Evolutionary conservation across 2,797 vertebrate genomes (phyloP).

Genomic region (Oreonectes daqikongensis): DNA sequence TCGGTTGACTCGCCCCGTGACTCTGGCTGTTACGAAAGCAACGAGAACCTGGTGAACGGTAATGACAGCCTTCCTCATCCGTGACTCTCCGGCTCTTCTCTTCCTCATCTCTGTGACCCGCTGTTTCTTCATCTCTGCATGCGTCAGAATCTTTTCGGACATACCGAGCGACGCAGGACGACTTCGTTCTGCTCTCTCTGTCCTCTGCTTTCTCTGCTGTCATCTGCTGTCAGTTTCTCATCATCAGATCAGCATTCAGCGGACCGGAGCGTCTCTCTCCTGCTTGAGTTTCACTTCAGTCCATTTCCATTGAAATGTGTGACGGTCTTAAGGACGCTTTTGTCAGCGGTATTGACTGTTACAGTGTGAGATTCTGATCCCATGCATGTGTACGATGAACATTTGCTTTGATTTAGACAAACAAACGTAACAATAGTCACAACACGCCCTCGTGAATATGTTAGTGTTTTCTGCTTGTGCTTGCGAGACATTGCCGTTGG

Average conservation of each 20-base stretch:
- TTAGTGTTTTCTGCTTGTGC: conserved; percentile 61
- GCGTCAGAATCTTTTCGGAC: conserved; percentile 39
- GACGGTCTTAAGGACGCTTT: conserved; percentile 51
- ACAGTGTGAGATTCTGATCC: conserved; percentile 57
- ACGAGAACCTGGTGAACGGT: conserved; percentile 93
- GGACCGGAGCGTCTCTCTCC: conserved; percentile 23
- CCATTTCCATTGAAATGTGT: conserved; percentile 22
- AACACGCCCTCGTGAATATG: conserved; percentile 50
- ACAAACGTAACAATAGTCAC: conserved; percentile 49
- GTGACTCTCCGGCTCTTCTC: conserved; percentile 59
- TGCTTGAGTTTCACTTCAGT: conserved; percentile 24
- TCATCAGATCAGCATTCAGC: conserved; percentile 9
- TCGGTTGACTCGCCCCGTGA: conserved; percentile 89
- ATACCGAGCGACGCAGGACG: conserved; percentile 19
- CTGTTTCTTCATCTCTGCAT: conserved; percentile 47
- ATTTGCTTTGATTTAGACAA: conserved; percentile 60
- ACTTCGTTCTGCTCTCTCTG: conserved; percentile 30
- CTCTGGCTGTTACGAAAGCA: conserved; percentile 97
- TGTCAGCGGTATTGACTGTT: conserved; percentile 46
- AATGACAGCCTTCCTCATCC: conserved; percentile 72
- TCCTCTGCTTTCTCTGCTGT: conserved; percentile 38
- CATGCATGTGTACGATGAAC: conserved; percentile 52
- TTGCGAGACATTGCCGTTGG: conserved; percentile 65
- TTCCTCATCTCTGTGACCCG: conserved; percentile 49
- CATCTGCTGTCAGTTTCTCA: conserved; percentile 25